phyloP scores from a whole-genome alignment of 2,797 vertebrate species.

The Smutsia temminckii region DNA sequence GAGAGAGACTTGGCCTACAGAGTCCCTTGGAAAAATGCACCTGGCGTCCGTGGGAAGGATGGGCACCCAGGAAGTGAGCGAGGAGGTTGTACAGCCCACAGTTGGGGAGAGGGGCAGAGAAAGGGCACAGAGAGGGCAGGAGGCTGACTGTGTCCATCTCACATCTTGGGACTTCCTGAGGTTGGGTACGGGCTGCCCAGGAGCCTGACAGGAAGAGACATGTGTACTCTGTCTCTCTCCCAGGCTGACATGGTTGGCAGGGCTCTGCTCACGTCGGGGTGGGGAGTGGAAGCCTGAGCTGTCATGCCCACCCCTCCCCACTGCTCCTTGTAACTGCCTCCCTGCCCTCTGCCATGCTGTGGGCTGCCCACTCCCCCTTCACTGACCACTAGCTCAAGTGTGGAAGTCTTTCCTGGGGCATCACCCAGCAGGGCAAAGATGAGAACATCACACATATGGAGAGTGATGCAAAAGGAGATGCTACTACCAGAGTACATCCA shows the following conservation, averaged over 20 bases:
- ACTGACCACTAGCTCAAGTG: background rate
- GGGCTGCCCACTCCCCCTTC: background rate
- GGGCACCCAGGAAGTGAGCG: background rate
- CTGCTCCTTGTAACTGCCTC: background rate
- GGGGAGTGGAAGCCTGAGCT: background rate
- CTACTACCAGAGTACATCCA: background rate
- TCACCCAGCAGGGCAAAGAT: background rate
- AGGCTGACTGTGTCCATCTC: background rate
- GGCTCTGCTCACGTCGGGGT: background rate
- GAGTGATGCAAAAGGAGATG: background rate
- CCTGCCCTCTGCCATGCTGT: background rate
- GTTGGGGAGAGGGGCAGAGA: background rate
- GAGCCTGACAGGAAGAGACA: background rate
- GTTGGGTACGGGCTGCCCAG: background rate
- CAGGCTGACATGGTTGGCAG: background rate
- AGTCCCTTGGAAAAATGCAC: background rate
- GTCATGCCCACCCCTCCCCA: rapidly evolving
- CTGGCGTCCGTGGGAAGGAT: rapidly evolving
- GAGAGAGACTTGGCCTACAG: background rate
- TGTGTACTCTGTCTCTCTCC: background rate
- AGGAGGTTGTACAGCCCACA: background rate
- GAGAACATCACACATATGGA: conserved; percentile 1
- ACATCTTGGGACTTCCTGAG: background rate
- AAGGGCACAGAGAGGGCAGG: too few species aligned
- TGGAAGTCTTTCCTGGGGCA: background rate